phyloP scores from a whole-genome alignment of 1,140 invertebrate genomes.

The Vanessa tameamea region DNA sequence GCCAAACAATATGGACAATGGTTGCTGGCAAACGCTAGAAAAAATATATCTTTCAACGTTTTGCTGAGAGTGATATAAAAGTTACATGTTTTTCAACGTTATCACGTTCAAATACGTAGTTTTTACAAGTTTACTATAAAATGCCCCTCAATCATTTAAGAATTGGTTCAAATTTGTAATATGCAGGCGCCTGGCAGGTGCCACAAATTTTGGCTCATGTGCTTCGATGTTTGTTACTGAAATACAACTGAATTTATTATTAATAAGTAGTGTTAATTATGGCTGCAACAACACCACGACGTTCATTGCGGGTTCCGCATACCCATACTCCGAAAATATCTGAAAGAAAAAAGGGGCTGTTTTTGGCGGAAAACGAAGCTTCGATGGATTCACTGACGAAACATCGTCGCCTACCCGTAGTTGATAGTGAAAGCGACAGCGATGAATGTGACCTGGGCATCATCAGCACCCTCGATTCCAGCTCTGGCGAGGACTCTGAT shows the following conservation, averaged over 20 bases:
- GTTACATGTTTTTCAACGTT: neutral
- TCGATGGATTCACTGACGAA: conserved; percentile 61
- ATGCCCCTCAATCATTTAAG: neutral
- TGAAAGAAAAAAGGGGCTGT: conserved; percentile 75
- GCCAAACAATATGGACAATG: conserved; percentile 73
- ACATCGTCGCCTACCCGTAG: conserved; percentile 65
- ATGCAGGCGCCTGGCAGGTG: conserved; percentile 45
- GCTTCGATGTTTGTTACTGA: conserved; percentile 22
- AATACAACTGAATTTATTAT: conserved; percentile 19
- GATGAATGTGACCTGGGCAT: conserved; percentile 75
- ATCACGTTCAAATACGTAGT: neutral
- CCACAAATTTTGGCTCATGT: conserved; percentile 30
- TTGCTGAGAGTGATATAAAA: neutral
- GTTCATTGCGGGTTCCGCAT: conserved; percentile 62
- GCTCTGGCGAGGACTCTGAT: conserved; percentile 71
- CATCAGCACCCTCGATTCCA: conserved; percentile 71
- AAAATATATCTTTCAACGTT: conserved; percentile 30
- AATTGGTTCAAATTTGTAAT: conserved; percentile 7
- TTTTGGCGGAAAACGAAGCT: conserved; percentile 55
- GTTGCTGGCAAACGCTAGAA: conserved; percentile 53
- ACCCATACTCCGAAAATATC: conserved; percentile 75
- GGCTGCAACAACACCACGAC: conserved; percentile 69
- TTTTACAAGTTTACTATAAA: conserved; percentile 9
- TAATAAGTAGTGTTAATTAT: conserved; percentile 43
- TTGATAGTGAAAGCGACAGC: conserved; percentile 73